Conservation (phyloP, 92 coral and sea anemone genomes). For the Scolanthus callimorphus region DNA sequence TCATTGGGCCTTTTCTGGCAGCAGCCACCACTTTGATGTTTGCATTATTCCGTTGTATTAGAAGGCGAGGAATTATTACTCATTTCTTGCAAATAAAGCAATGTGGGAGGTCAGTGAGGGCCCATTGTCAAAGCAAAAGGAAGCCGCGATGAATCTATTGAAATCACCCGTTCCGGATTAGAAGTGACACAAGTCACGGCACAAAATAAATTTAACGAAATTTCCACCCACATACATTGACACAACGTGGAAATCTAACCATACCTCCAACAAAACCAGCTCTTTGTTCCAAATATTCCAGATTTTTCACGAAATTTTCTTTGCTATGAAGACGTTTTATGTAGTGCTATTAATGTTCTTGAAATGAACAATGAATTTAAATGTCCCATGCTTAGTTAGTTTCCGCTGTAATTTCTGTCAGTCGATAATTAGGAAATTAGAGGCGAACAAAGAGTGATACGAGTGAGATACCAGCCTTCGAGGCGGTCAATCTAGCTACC, state of each 20-base stretch:
- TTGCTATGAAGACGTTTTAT: background rate
- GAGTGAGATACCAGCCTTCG: background rate
- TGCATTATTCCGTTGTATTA: conserved; percentile 32
- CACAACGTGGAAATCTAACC: no score
- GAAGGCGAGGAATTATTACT: conserved; percentile 36
- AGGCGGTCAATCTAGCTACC: background rate
- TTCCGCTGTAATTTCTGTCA: conserved; percentile 3
- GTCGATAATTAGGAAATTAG: conserved; percentile 5
- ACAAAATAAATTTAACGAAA: conserved; percentile 23
- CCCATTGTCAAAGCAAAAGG: conserved; percentile 48
- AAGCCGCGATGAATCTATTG: conserved; percentile 60
- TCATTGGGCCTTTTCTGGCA: no score
- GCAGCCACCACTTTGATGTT: no score
- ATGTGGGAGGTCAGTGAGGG: conserved; percentile 83
- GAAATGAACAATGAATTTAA: background rate
- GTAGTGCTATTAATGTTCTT: background rate
- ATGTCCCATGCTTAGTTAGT: background rate
- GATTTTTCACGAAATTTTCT: background rate
- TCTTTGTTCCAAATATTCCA: no score
- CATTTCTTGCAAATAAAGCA: conserved; percentile 58
- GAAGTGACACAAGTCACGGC: conserved; percentile 36
- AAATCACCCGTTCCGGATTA: conserved; percentile 49
- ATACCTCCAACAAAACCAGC: no score
- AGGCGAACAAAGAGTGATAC: conserved; percentile 1
- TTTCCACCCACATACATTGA: no score